phyloP scores from a whole-genome alignment of 2,888 invertebrate species.

The Hyles lineata region DNA sequence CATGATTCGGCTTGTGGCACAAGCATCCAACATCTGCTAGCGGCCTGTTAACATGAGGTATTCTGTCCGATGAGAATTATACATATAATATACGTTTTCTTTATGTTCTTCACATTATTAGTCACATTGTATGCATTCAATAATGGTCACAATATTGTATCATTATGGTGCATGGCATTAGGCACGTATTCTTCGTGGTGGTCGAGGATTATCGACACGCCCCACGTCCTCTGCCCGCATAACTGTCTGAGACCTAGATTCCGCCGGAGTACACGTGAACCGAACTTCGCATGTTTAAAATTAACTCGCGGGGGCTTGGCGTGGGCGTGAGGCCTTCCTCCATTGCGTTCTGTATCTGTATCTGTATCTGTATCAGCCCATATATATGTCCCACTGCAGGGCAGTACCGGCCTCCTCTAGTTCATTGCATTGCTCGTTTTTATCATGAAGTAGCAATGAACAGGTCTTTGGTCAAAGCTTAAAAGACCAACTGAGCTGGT shows the following conservation, averaged over 20 bases:
- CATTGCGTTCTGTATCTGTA: no score
- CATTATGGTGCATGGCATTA: not conserved
- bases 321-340: constrained; percentile 37
- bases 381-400: no score
- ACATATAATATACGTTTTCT: not conserved
- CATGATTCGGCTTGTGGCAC: no score
- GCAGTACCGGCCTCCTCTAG: no score
- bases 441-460: not conserved
- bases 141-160: not conserved
- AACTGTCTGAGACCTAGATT: constrained; percentile 44
- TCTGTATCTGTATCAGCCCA: no score
- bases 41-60: no score
- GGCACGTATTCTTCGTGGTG: not conserved
- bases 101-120: not conserved
- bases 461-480: no score
- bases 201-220: not conserved
- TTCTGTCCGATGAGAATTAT: no score
- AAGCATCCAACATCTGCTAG: no score
- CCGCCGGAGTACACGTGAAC: constrained; percentile 29
- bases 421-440: no score
- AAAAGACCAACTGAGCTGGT: no score
- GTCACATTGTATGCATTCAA: not conserved
- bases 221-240: constrained; percentile 34
- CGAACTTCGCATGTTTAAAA: constrained; percentile 41
- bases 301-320: constrained; percentile 53